Evolutionary conservation across 2,113 vertebrate genomes (phyloP), one percentile per base, ranked within the genome.

Genomic region (Ophiodon elongatus): DNA sequence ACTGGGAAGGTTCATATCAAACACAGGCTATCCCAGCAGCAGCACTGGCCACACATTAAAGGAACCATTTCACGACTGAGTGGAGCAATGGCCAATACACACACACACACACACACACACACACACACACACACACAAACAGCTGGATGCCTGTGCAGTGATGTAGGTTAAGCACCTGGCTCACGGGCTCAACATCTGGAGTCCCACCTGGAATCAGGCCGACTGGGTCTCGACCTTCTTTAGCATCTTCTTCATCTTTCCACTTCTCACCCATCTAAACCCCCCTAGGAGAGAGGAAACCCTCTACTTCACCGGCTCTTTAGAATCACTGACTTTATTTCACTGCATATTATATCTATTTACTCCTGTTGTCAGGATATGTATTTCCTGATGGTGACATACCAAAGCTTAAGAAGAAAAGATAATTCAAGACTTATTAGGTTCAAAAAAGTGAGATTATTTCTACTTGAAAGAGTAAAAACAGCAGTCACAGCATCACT

Each of bases 1-100:
- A 54, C 3, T 52, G 39, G 8, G 1, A 4, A 10, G 19, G 63
- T 47, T 66, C 1, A 43, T 56, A 35, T 62, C 23, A 76, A 52
- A 73, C n/a, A 25, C 25, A 31, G 31, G 54, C 73, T 56, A 13
- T 27, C 56, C 37, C 66, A 17, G n/a, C 63, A 65, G 50, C 45
- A 31, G 33, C 52, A 3, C 21, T 65, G 69, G 29, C 31, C 52
- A 60, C 75, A 79, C 72, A 82, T 86, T 80, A 80, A 79, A 85
- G 57, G 70, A 80, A 62, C 60, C 57, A 83, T 91, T 91, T 88
- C 79, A 89, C 82, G 63, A 87, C 17, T 82, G 87, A 91, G 35
- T 77, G 85, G 45, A 81, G 71, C 71, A 17, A 50, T 10, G 50
- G 56, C 83, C 77, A 74, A 66, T 41, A 68, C 9, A 50, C 54